phyloP scores from a whole-genome alignment of 1,140 invertebrate genomes.

The Euwallacea similis region DNA sequence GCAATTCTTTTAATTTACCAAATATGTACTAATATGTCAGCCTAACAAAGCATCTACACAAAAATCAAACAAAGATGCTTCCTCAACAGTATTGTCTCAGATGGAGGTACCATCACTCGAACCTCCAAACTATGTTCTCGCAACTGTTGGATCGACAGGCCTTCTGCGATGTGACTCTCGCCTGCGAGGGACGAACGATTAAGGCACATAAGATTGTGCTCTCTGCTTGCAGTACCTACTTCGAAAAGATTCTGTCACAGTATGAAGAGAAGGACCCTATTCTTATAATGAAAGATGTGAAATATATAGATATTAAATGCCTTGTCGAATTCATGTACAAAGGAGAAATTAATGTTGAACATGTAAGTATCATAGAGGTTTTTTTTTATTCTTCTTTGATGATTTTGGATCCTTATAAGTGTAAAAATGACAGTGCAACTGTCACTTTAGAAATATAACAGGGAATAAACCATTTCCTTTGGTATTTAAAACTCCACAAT shows the following conservation, averaged over 20 bases:
- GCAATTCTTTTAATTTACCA: slow-evolving; percentile 2
- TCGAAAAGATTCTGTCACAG: slow-evolving; percentile 83
- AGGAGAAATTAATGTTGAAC: slow-evolving; percentile 92
- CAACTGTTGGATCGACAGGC: slow-evolving; percentile 82
- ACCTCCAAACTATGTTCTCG: slow-evolving; percentile 87
- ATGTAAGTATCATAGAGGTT: slow-evolving; percentile 64
- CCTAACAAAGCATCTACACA: slow-evolving; percentile 7
- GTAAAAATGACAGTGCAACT: too few relatives aligned
- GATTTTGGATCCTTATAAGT: too few relatives aligned
- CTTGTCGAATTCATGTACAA: slow-evolving; percentile 95
- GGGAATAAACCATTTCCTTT: too few relatives aligned
- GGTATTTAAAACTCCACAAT: too few relatives aligned
- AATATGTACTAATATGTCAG: slow-evolving; percentile 29
- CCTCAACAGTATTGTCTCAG: slow-evolving; percentile 86
- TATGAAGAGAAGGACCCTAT: slow-evolving; percentile 87
- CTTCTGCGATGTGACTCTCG: slow-evolving; percentile 88
- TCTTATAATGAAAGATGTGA: slow-evolving; percentile 82
- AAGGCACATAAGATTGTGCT: slow-evolving; percentile 83
- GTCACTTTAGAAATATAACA: too few relatives aligned
- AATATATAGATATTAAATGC: slow-evolving; percentile 80
- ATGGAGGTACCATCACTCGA: slow-evolving; percentile 91
- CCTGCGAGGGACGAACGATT: slow-evolving; percentile 85
- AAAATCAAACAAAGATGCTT: slow-evolving; percentile 60
- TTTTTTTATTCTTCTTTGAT: too few relatives aligned
- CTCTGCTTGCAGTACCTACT: slow-evolving; percentile 84